Conservation (phyloP, 2,113 vertebrate species). For the Phoenicopterus ruber region DNA sequence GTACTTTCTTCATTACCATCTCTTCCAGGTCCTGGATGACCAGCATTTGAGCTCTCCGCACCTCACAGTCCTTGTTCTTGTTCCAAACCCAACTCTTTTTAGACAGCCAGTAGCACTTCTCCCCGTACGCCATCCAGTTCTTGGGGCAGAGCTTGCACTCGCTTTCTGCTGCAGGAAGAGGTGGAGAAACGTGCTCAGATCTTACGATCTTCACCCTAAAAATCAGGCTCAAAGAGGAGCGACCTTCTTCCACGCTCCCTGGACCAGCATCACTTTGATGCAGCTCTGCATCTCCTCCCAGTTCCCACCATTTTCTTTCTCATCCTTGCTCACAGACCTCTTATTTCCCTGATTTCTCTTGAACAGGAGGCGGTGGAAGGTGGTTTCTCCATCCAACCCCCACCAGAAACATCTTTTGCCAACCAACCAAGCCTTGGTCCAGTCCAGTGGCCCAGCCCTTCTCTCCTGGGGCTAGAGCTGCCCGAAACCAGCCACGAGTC, state of each 20-base stretch:
- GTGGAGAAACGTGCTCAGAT: background rate
- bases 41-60: background rate
- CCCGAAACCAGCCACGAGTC: background rate
- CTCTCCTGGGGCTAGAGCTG: background rate
- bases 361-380: background rate
- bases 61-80: background rate
- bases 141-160: background rate
- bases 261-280: background rate
- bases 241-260: background rate
- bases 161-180: background rate
- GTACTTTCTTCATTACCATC: background rate
- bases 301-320: background rate
- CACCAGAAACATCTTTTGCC: background rate
- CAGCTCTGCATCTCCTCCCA: background rate
- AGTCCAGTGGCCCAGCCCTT: too few relatives aligned
- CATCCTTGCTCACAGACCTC: background rate
- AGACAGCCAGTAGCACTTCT: background rate
- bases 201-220: background rate
- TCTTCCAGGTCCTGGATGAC: background rate
- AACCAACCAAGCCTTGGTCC: too few relatives aligned
- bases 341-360: background rate
- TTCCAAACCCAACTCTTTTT: background rate
- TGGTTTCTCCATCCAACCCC: background rate
- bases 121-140: background rate
- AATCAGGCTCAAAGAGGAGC: background rate